Evolutionary conservation across 1,140 invertebrate genomes (phyloP).

Genomic region (Tenebrio molitor): DNA sequence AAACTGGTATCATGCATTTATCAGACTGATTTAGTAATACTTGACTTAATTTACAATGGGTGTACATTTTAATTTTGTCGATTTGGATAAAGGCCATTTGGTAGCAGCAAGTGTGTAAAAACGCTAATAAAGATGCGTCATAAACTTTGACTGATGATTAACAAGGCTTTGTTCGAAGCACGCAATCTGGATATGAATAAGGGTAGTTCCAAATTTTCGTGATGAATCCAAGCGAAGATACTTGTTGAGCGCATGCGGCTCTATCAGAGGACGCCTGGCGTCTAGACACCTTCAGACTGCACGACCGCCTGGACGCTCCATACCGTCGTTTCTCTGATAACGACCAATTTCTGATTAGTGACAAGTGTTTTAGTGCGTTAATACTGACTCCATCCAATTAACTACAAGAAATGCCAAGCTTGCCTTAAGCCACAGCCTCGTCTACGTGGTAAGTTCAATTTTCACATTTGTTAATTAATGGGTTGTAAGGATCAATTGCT

Average conservation of each 20-base stretch:
- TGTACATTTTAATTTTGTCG: neutral
- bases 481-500: slow-evolving; percentile 23
- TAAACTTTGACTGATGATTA: neutral
- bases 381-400: slow-evolving; percentile 36
- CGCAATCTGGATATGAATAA: slow-evolving; percentile 8
- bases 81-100: too few relatives aligned
- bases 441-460: slow-evolving; percentile 29
- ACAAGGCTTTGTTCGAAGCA: neutral
- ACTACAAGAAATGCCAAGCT: slow-evolving; percentile 25
- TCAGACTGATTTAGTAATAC: neutral
- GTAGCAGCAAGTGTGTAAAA: neutral
- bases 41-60: too few relatives aligned
- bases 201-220: slow-evolving; percentile 21
- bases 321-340: slow-evolving; percentile 27
- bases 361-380: slow-evolving; percentile 31
- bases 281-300: slow-evolving; percentile 43
- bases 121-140: neutral
- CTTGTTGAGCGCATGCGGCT: slow-evolving; percentile 44
- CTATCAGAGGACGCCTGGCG: slow-evolving; percentile 43
- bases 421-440: slow-evolving; percentile 18
- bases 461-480: slow-evolving; percentile 13
- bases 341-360: slow-evolving; percentile 38
- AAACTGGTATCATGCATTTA: neutral
- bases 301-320: slow-evolving; percentile 31
- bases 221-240: slow-evolving; percentile 9